Percentiles rank a stretch among this genome's conserved stretches.
These are phyloP conservation scores for Sialis fuliginosa DNA, from an alignment of 2,888 invertebrate genomes.

Conservation along the genomic window DNA sequence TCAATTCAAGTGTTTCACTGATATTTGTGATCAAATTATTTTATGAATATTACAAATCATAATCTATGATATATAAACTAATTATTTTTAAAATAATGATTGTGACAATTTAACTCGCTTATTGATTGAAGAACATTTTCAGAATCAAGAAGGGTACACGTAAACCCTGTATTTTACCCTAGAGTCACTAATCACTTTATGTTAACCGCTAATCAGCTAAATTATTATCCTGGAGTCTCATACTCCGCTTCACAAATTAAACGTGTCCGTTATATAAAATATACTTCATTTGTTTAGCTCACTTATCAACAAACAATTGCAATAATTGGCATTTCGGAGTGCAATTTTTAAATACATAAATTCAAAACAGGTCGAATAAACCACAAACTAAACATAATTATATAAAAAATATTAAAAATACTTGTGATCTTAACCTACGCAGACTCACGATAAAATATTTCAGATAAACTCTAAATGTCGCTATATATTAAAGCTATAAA, in stretches of 20 bases:
- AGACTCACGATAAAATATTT: no score
- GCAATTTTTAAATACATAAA: neutral
- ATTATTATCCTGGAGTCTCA: constrained; percentile 9
- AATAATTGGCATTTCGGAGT: no score
- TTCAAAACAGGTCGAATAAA: neutral
- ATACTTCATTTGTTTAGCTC: neutral
- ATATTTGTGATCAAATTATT: no score
- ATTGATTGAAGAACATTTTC: neutral
- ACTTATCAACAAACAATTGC: no score
- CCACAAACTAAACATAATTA: neutral
- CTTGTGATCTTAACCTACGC: no score
- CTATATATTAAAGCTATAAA: no score
- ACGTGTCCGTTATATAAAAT: neutral
- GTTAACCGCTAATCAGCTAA: constrained; percentile 18
- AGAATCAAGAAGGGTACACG: constrained; percentile 21
- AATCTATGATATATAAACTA: no score
- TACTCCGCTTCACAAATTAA: neutral
- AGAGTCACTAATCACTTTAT: constrained; percentile 24
- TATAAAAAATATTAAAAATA: no score
- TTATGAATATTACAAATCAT: no score
- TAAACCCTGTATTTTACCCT: constrained; percentile 28
- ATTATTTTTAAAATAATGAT: neutral
- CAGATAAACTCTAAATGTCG: no score
- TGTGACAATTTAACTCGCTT: neutral
- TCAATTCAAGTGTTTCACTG: no score